Conservation (phyloP, 1,140 invertebrate genomes). For the Antheraea pernyi region DNA sequence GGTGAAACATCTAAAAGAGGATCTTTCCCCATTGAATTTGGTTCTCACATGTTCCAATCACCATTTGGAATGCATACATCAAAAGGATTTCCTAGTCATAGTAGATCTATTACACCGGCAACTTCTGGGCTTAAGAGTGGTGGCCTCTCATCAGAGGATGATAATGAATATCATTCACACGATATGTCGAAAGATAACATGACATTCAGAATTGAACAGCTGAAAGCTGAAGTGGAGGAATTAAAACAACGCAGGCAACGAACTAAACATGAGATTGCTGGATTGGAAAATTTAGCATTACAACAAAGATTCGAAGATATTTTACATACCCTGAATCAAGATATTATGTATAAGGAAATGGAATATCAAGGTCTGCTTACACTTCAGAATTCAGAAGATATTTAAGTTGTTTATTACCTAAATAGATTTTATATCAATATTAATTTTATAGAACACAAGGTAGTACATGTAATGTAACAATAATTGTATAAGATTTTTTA, state of each 20-base stretch:
- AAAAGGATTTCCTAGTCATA: slow-evolving; percentile 32
- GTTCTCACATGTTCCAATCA: slow-evolving; percentile 52
- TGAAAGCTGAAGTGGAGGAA: slow-evolving; percentile 85
- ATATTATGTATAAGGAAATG: slow-evolving; percentile 90
- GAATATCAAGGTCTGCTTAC: slow-evolving; percentile 78
- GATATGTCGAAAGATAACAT: slow-evolving; percentile 75
- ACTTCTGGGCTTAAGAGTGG: slow-evolving; percentile 39
- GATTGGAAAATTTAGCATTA: slow-evolving; percentile 92
- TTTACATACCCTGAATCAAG: slow-evolving; percentile 87
- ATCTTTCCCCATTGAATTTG: slow-evolving; percentile 41
- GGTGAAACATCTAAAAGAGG: slow-evolving; percentile 53
- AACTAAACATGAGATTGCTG: slow-evolving; percentile 90
- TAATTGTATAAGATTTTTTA: neutral
- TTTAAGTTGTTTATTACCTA: slow-evolving; percentile 53
- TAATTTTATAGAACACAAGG: no score
- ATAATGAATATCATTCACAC: slow-evolving; percentile 46
- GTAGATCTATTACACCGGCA: slow-evolving; percentile 32
- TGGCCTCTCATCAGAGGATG: slow-evolving; percentile 49
- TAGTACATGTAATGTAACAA: no score
- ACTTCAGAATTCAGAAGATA: slow-evolving; percentile 63
- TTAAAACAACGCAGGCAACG: slow-evolving; percentile 85
- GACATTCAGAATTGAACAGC: slow-evolving; percentile 78
- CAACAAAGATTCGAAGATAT: slow-evolving; percentile 90
- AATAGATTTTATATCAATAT: neutral
- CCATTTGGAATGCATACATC: slow-evolving; percentile 23